Evolutionary conservation across 2,888 invertebrate genomes (phyloP).

Genomic region (Alentia gelatinosa): DNA sequence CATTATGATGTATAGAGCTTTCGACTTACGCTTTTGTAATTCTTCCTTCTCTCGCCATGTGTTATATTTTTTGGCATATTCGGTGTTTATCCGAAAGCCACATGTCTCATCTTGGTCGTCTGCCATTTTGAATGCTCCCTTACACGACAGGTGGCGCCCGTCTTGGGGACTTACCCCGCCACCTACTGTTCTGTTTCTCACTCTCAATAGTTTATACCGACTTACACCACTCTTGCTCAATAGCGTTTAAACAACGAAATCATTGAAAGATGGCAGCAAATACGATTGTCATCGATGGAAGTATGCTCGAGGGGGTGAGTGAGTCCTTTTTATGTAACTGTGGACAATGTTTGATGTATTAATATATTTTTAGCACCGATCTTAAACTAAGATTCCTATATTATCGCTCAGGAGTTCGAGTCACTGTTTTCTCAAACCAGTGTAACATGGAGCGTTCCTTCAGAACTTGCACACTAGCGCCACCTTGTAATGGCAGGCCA

Average conservation of each 20-base stretch:
- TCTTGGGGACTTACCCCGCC: background rate
- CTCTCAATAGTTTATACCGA: too few species aligned
- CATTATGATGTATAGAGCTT: background rate
- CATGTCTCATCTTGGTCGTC: conserved; percentile 42
- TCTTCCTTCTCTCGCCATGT: conserved; percentile 92
- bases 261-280: background rate
- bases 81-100: conserved; percentile 84
- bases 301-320: conserved; percentile 89
- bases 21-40: conserved; percentile 83
- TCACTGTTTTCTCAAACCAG: background rate
- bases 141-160: background rate
- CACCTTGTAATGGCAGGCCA: background rate
- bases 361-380: background rate
- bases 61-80: conserved; percentile 92
- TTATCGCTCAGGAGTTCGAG: background rate
- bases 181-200: too few species aligned
- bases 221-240: too few species aligned
- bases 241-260: too few species aligned
- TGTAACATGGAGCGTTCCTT: background rate
- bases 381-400: background rate
- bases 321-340: background rate
- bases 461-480: background rate
- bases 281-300: conserved; percentile 86
- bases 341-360: background rate
- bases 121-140: conserved; percentile 9